phyloP scores from a whole-genome alignment of 2,888 invertebrate genomes.

The Ophion ventricosus region DNA sequence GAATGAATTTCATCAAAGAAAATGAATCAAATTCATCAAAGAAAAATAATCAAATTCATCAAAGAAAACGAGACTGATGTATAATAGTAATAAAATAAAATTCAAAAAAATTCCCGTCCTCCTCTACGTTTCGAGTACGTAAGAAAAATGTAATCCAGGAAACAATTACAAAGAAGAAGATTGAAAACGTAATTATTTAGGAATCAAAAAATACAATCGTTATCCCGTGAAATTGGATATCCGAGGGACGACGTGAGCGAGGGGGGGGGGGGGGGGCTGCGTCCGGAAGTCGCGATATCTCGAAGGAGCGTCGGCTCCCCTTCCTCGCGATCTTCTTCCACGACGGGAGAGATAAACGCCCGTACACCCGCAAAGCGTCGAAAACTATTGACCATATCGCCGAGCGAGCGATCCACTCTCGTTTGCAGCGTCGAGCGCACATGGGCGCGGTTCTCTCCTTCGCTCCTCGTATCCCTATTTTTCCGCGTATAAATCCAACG shows the following conservation, averaged over 20 bases:
- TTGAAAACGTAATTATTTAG: no score
- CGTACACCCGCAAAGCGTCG: conserved; percentile 42
- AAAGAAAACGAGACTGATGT: no score
- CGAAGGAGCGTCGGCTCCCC: conserved; percentile 54
- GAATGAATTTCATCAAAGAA: no score
- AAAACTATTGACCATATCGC: conserved; percentile 64
- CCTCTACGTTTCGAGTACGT: no score
- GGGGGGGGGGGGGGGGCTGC: background rate
- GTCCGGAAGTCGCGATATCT: conserved; percentile 47
- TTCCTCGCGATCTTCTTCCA: conserved; percentile 6
- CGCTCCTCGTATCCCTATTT: conserved; percentile 44
- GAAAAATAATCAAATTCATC: no score
- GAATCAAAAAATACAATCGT: background rate
- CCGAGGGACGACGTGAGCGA: background rate
- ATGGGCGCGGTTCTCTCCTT: conserved; percentile 72
- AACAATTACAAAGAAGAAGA: no score
- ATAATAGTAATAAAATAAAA: no score
- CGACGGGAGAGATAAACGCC: conserved; percentile 29
- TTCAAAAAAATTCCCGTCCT: no score
- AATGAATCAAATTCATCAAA: no score
- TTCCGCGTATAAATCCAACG: conserved; percentile 6
- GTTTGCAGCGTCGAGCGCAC: conserved; percentile 64
- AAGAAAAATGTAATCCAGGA: no score
- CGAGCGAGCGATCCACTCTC: conserved; percentile 65
- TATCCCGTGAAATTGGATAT: background rate